phyloP scores from a whole-genome alignment of 1,140 invertebrate species.

The Araneus ventricosus region DNA sequence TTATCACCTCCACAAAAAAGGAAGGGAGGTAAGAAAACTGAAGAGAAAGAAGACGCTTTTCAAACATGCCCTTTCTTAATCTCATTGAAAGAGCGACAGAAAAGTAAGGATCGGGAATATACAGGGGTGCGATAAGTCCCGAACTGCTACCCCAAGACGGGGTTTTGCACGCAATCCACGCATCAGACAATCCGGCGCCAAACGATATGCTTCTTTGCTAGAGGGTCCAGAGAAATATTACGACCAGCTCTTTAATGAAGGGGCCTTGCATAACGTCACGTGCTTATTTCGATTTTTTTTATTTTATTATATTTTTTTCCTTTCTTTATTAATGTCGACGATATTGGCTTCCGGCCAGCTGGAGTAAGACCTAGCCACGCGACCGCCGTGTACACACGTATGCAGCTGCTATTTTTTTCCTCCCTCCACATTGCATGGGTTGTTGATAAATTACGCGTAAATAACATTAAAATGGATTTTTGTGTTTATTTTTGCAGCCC shows the following conservation, averaged over 20 bases:
- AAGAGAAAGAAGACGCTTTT: neutral
- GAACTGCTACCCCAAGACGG: neutral
- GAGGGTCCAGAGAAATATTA: conserved; percentile 29
- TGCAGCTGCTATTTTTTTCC: neutral
- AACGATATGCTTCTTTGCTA: neutral
- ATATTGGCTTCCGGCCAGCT: conserved; percentile 41
- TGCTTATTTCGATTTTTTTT: conserved; percentile 8
- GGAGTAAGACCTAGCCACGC: neutral
- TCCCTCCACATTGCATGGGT: conserved; percentile 1
- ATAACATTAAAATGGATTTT: conserved; percentile 41
- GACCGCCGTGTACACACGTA: neutral
- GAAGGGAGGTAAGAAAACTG: neutral
- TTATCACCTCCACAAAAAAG: neutral
- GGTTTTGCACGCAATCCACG: conserved; percentile 16
- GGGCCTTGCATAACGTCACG: conserved; percentile 28
- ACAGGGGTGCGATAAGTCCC: neutral
- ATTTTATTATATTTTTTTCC: neutral
- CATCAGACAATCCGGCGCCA: conserved; percentile 37
- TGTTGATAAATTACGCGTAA: conserved; percentile 40
- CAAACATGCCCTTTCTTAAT: neutral
- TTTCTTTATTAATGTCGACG: conserved; percentile 1
- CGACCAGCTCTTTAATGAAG: conserved; percentile 37
- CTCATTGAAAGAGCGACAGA: conserved; percentile 2
- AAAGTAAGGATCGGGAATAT: neutral
- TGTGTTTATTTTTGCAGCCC: neutral